Percentiles rank a stretch among this genome's conserved stretches.
Evolutionary conservation across 2,888 invertebrate species (phyloP).

Genomic region (Formica aserva): DNA sequence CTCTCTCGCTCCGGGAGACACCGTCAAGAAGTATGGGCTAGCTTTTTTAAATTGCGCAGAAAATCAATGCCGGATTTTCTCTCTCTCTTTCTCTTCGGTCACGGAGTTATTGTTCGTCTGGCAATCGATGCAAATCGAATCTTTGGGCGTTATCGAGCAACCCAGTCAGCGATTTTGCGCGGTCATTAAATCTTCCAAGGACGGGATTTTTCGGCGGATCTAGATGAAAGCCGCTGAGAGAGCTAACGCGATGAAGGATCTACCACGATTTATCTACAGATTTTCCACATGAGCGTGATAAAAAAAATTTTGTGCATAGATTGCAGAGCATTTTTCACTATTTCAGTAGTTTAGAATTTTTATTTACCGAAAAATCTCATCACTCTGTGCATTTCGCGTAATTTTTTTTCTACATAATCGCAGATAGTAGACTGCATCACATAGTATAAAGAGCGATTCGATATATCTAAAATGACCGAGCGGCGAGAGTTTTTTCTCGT

Average conservation of each 20-base stretch:
- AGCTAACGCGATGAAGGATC: neutral
- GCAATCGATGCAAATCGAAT: conserved; percentile 56
- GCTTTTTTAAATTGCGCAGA: conserved; percentile 71
- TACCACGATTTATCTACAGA: neutral
- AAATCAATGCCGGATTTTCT: conserved; percentile 67
- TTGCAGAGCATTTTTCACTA: neutral
- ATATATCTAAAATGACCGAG: neutral
- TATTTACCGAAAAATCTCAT: neutral
- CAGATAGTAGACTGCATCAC: neutral
- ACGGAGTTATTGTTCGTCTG: conserved; percentile 8
- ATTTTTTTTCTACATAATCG: neutral
- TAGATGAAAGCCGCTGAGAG: conserved; percentile 1
- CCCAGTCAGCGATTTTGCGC: conserved; percentile 25
- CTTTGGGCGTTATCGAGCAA: conserved; percentile 38
- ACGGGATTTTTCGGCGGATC: conserved; percentile 24
- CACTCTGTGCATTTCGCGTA: neutral
- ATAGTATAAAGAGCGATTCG: neutral
- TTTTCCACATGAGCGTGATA: neutral
- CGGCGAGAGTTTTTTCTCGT: neutral
- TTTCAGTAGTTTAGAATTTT: neutral
- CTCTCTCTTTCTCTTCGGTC: conserved; percentile 13
- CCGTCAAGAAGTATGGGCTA: conserved; percentile 62
- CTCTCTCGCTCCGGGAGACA: conserved; percentile 31
- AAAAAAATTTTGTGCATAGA: neutral
- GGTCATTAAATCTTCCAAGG: conserved; percentile 40